Evolutionary conservation across 1,140 invertebrate genomes (phyloP).

Genomic region (Nephotettix cincticeps): DNA sequence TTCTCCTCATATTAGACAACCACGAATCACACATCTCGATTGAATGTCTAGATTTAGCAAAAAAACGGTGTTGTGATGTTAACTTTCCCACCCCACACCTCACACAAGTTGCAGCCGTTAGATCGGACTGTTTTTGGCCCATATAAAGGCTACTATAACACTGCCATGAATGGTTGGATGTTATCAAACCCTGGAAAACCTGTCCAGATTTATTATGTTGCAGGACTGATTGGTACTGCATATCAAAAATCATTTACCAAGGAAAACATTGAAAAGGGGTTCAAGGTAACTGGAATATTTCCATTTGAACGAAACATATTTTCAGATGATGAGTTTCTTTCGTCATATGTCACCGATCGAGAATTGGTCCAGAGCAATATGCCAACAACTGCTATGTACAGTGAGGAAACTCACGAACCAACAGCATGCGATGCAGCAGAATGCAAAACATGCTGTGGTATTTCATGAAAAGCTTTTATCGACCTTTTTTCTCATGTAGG

Average conservation of each 20-base stretch:
- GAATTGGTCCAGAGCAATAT: too few species aligned
- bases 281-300: constrained; percentile 26
- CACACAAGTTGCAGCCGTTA: constrained; percentile 46
- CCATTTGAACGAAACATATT: constrained; percentile 29
- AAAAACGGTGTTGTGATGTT: constrained; percentile 40
- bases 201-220: constrained; percentile 30
- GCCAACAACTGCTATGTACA: too few species aligned
- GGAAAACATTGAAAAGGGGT: constrained; percentile 22
- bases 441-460: too few species aligned
- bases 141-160: constrained; percentile 32
- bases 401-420: too few species aligned
- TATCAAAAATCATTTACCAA: constrained; percentile 27
- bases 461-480: too few species aligned
- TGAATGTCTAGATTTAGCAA: constrained; percentile 34
- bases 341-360: constrained; percentile 29
- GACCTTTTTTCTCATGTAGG: too few species aligned
- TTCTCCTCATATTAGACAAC: constrained; percentile 37
- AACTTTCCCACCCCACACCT: constrained; percentile 35
- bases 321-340: constrained; percentile 29
- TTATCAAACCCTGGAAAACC: constrained; percentile 30
- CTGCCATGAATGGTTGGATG: constrained; percentile 23
- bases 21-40: constrained; percentile 37
- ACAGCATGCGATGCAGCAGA: too few species aligned
- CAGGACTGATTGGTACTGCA: constrained; percentile 23
- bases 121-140: constrained; percentile 38